Base-by-base conservation (phyloP, 2,888 invertebrate species). In the Pandemis heparana region DNA sequence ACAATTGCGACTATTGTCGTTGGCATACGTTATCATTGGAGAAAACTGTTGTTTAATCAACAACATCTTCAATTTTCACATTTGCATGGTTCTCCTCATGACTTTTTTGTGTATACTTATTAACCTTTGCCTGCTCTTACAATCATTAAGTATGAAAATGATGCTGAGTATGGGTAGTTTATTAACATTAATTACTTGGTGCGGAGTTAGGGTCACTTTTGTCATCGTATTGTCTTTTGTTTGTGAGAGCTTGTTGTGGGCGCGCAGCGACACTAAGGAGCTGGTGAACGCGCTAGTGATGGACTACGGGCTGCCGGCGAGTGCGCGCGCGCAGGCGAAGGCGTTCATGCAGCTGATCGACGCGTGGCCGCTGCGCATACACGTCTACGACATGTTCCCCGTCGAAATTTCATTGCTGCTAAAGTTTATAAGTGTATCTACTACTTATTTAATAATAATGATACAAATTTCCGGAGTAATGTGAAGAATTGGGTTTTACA, bases 371-470 rank as follows among this genome's bases (percentile, higher is more conserved):
- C 48, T 89, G 18, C 78, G 79, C 0, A 82, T 89, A 9, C 84
- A 78, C 32, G 80, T 89, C 4, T 92, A 87, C 67, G 88, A 90
- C 67, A 88, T 92, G 88, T 90, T 91, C 76, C 82, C 86, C 9
- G 84, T 92, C 1, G 89, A 92, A 75, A 84, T 92, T 18, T 89
- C 88, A 1, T 77, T 92, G 8, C 87, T 91, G 81, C 79, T 92
- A 9, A 91, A 91, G 66, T 92, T 91, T 74, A 84, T 91, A 60
- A 91, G 89, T 76, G 86, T 91, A 6, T 87, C 89, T 18, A 89
- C 91, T 0, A 90, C 92, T 0, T 92, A 90, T 77, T 83, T 92
- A 63, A 90, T 92, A 79, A 85, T 92, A 18, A 85, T 91, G 51
- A 87, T 92, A 75, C 92, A 92, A 81, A 80, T 90, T 51, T 86